phyloP scores from a whole-genome alignment of 1,140 invertebrate species.

The Pemphigus obesinymphae region DNA sequence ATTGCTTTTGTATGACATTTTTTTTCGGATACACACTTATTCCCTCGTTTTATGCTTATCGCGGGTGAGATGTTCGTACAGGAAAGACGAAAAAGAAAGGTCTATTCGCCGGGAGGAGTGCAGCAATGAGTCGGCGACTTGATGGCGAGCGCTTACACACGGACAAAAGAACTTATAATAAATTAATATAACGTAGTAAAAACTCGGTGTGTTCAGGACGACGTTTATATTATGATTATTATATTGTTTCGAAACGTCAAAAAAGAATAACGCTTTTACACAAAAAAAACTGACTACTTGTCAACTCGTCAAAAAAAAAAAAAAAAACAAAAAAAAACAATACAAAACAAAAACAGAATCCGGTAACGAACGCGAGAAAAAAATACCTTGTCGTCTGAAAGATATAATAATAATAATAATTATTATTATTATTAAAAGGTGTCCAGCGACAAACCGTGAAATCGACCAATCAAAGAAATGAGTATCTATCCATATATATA shows the following conservation, averaged over 20 bases:
- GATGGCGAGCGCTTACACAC: background rate
- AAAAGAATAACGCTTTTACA: background rate
- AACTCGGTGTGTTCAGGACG: background rate
- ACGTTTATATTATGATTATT: background rate
- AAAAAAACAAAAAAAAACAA: no score
- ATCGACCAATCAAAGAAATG: background rate
- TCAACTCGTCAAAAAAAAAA: constrained; percentile 7
- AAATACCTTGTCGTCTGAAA: background rate
- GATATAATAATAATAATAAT: background rate
- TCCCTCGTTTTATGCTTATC: no score
- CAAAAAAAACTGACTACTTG: constrained; percentile 5
- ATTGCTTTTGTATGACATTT: background rate
- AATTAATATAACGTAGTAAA: background rate
- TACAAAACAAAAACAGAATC: background rate
- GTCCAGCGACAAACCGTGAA: constrained; percentile 21
- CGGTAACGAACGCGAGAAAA: background rate
- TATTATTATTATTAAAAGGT: background rate
- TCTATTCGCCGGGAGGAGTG: background rate
- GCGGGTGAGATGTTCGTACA: no score
- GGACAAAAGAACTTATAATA: background rate
- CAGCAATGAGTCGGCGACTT: background rate
- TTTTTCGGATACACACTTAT: background rate
- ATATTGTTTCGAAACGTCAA: constrained; percentile 18
- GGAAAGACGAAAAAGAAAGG: no score
- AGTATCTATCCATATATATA: background rate